phyloP scores from a whole-genome alignment of 2,797 vertebrate species.

The Nannoperca obscura region DNA sequence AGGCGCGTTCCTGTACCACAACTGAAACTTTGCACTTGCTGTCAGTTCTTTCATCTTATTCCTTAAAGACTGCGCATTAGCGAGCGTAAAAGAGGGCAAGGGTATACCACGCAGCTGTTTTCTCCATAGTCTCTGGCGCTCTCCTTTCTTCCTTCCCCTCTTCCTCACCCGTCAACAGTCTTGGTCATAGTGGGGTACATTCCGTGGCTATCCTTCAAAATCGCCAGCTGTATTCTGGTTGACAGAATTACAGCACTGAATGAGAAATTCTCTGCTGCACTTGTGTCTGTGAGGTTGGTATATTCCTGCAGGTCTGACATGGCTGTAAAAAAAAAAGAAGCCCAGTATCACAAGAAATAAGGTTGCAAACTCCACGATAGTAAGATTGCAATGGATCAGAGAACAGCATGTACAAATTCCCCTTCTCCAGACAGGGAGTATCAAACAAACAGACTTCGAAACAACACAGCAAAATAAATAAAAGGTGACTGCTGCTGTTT shows the following conservation, averaged over 20 bases:
- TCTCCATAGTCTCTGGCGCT: background rate
- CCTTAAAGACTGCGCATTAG: conserved; percentile 14
- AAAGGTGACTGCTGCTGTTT: background rate
- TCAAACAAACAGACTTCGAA: background rate
- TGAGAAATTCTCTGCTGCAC: background rate
- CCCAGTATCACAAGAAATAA: background rate
- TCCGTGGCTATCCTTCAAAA: conserved; percentile 7
- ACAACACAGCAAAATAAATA: conserved; percentile 4
- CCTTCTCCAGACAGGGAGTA: background rate
- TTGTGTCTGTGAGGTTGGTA: background rate
- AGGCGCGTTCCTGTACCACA: background rate
- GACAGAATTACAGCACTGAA: background rate
- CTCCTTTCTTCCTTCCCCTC: background rate
- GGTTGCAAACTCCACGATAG: background rate
- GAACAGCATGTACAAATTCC: background rate
- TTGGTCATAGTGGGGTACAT: conserved; percentile 2
- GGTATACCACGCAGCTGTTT: background rate
- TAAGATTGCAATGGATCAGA: background rate
- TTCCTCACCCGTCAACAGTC: background rate
- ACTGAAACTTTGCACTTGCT: background rate
- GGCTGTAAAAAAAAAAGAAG: background rate
- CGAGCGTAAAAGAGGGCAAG: background rate
- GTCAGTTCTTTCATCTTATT: background rate
- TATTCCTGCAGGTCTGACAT: background rate
- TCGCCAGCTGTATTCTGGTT: background rate